Base-by-base conservation (phyloP, 2,797 vertebrate species). In the Perdix hodgsoniae region DNA sequence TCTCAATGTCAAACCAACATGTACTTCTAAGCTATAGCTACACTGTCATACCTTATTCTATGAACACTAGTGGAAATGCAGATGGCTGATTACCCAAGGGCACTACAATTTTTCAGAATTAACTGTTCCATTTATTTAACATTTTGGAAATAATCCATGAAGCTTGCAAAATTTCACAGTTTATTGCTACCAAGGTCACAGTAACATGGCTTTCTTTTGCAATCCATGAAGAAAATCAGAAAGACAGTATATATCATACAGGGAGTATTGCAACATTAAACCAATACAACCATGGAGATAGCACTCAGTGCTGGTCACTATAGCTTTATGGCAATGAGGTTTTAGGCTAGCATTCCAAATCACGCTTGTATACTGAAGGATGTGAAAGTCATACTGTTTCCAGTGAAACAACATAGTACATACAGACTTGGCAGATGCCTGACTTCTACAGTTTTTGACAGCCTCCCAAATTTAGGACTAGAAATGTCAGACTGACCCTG, bases 401-500 rank as follows among this genome's bases (percentile, higher is more conserved):
- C 10, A 52, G 56, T 84, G 73, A 84, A 95, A 91, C 31, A 91
- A 67, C 79, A 94, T 12, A 83, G 61, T 22, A 74, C 69, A 93
- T 78, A 95, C 72, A 92, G n/a, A 91, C 47, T 63, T 91, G 90
- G 84, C 74, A 94, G 69, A 79, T 67, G 94, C 57, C 72, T 70
- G 59, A 89, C 61, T 59, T 81, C 67, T 66, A 60, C 50, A 37
- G 66, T 40, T 95, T 90, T 72, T 93, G 92, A 92, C 54, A 79
- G 45, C 50, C 63, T 96, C 91, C 71, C 88, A 93, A 57, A 86
- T 87, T 56, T 75, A 94, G 64, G 76, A 94, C 57, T 44, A 33
- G 80, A 78, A 96, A 89, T 93, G 77, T 94, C 92, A 96, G 78
- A 94, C 49, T 94, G 91, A 95, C 94, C 93, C 69, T 81, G 79